Evolutionary conservation across 1,140 invertebrate species (phyloP).

Genomic region (Pogonus chalceus): DNA sequence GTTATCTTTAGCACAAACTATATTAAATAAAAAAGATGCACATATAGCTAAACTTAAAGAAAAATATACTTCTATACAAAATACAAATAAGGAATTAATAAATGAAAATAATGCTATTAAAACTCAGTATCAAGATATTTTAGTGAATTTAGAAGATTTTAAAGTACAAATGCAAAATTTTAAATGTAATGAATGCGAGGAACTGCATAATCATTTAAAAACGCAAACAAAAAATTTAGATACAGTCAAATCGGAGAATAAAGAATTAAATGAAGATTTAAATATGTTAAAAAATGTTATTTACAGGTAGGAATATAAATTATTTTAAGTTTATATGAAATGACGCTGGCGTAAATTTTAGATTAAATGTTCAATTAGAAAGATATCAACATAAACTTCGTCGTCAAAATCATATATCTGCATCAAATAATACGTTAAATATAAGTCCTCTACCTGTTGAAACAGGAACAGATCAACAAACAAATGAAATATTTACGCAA

Average conservation of each 20-base stretch:
- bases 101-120: conserved; percentile 25
- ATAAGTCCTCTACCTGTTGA: conserved; percentile 8
- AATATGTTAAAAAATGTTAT: conserved; percentile 55
- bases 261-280: conserved; percentile 46
- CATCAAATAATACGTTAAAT: conserved; percentile 5
- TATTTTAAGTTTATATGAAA: conserved; percentile 7
- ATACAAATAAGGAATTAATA: conserved; percentile 20
- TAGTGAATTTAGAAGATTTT: conserved; percentile 19
- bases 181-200: conserved; percentile 31
- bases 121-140: conserved; percentile 20
- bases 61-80: conserved; percentile 23
- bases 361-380: conserved; percentile 55
- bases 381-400: conserved; percentile 53
- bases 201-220: conserved; percentile 35
- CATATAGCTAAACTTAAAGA: conserved; percentile 28
- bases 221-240: conserved; percentile 36
- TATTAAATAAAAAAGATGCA: conserved; percentile 23
- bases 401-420: conserved; percentile 10
- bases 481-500: conserved; percentile 15
- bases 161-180: conserved; percentile 23
- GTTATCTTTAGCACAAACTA: conserved; percentile 29
- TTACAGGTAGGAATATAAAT: conserved; percentile 37
- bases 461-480: conserved; percentile 14
- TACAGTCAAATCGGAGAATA: conserved; percentile 38
- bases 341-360: conserved; percentile 17